phyloP scores from a whole-genome alignment of 2,888 invertebrate genomes.

The Napeogenes inachia region DNA sequence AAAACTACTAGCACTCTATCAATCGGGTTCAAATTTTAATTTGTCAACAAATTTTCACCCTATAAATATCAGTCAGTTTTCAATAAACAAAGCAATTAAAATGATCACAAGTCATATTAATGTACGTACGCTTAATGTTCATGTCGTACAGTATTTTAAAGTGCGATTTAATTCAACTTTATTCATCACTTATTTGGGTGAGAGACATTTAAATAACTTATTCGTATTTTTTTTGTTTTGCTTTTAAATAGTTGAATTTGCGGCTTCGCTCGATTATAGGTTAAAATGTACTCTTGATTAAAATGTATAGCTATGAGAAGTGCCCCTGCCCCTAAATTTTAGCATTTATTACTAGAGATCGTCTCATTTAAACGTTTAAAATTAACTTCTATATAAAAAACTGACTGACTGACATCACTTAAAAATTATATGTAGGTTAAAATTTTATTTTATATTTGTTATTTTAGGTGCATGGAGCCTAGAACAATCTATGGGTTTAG shows the following conservation, averaged over 20 bases:
- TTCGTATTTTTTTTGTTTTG: background rate
- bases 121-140: slow-evolving; percentile 35
- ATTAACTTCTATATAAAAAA: too few relatives aligned
- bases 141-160: slow-evolving; percentile 65
- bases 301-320: too few relatives aligned
- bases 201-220: slow-evolving; percentile 23
- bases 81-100: slow-evolving; percentile 37
- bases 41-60: slow-evolving; percentile 51
- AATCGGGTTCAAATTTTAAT: slow-evolving; percentile 52
- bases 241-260: too few relatives aligned
- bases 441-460: background rate
- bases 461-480: slow-evolving; percentile 53
- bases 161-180: slow-evolving; percentile 61
- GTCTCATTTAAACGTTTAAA: too few relatives aligned
- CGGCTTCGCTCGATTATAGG: too few relatives aligned
- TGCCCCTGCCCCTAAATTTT: too few relatives aligned
- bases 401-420: too few relatives aligned
- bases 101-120: slow-evolving; percentile 33
- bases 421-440: background rate
- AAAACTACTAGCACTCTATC: slow-evolving; percentile 41
- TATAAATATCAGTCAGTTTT: slow-evolving; percentile 51
- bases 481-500: slow-evolving; percentile 52
- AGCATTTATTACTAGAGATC: too few relatives aligned
- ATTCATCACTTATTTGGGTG: slow-evolving; percentile 59
- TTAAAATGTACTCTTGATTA: too few relatives aligned